A percentile compares a stretch with the other conserved stretches of the same genome.
These are phyloP conservation scores for Erythrocebus patas DNA, from an alignment of 2,113 vertebrate species.

Conservation along the genomic window DNA sequence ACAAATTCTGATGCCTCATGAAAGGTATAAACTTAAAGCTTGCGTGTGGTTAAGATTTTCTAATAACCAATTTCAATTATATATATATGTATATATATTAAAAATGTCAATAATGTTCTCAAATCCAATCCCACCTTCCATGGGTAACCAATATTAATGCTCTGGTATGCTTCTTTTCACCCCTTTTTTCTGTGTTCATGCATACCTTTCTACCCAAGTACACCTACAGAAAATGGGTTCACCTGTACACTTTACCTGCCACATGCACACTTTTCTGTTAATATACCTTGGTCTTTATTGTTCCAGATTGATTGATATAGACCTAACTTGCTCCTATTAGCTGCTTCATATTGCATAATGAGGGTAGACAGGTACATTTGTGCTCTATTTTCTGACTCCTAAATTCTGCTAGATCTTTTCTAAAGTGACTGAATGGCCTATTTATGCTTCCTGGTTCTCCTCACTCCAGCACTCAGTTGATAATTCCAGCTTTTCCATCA, in stretches of 20 bases:
- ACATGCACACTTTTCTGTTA: not conserved
- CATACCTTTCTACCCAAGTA: not conserved
- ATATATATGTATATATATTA: not conserved
- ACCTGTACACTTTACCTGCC: not conserved
- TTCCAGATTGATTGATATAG: not conserved
- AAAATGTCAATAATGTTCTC: not conserved
- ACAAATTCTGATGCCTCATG: not conserved
- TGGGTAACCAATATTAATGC: not conserved
- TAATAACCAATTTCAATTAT: not conserved
- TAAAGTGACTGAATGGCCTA: not conserved
- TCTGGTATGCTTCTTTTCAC: not conserved
- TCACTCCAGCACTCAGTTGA: too few species aligned
- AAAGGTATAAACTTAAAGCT: not conserved
- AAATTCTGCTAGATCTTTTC: not conserved
- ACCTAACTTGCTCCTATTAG: not conserved
- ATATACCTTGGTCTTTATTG: not conserved
- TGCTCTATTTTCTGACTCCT: not conserved
- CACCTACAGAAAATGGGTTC: not conserved
- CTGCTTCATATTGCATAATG: not conserved
- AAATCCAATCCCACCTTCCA: fast-evolving
- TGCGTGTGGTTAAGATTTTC: not conserved
- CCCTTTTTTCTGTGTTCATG: not conserved
- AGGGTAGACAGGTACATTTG: not conserved
- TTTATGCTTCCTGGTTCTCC: not conserved
- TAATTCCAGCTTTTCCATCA: not conserved